Evolutionary conservation across 2,113 vertebrate species (phyloP).

Genomic region (Cichladusa arquata): DNA sequence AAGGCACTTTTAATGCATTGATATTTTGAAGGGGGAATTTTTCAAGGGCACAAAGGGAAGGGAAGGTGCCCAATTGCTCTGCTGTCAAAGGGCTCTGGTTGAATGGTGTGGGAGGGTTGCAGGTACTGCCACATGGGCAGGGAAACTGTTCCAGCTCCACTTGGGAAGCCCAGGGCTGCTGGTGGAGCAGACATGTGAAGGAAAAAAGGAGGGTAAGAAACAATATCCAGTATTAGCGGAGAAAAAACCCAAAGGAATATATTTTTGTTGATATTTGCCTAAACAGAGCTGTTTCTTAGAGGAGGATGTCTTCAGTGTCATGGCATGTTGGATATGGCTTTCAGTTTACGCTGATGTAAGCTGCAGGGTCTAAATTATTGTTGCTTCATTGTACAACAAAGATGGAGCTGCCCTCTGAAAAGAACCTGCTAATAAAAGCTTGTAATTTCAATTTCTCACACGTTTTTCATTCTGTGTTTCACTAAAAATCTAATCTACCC

Average conservation of each 20-base stretch:
- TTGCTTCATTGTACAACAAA: background rate
- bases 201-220: background rate
- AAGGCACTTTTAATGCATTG: background rate
- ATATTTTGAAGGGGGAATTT: background rate
- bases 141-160: background rate
- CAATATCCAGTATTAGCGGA: accelerated
- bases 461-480: conserved; percentile 14
- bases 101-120: accelerated
- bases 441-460: conserved; percentile 6
- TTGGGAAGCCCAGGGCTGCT: background rate
- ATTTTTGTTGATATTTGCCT: background rate
- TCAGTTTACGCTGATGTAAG: background rate
- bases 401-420: background rate
- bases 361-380: background rate
- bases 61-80: accelerated
- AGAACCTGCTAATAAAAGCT: background rate
- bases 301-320: background rate
- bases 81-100: background rate
- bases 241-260: accelerated
- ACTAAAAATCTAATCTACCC: conserved; percentile 11
- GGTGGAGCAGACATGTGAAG: background rate
- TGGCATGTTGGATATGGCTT: background rate
- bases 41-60: background rate
- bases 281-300: background rate
- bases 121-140: background rate